Conservation (phyloP, 1,140 invertebrate species). For the Bombus breviceps region DNA sequence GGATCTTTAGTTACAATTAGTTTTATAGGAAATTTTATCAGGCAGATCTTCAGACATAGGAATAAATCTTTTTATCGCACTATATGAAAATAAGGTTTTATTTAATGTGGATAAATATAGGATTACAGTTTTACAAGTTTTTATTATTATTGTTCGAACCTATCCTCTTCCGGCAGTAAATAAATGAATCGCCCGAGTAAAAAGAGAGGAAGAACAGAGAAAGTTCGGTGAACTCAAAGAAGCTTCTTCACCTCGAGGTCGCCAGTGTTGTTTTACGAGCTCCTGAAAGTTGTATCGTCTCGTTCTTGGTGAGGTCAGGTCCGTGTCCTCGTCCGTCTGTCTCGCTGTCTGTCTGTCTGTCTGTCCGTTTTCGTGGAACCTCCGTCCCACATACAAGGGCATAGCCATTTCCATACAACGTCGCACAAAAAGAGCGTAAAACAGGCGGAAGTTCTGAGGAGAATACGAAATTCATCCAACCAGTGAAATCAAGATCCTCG, state of each 20-base stretch:
- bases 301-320: conserved; percentile 49
- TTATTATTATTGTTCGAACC: neutral
- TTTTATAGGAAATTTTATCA: neutral
- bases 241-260: conserved; percentile 39
- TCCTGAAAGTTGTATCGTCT: conserved; percentile 7
- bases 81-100: neutral
- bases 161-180: neutral
- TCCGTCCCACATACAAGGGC: neutral
- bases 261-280: conserved; percentile 25
- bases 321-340: conserved; percentile 70
- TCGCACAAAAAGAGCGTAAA: conserved; percentile 4
- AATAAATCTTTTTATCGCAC: neutral
- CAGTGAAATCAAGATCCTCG: neutral
- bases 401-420: conserved; percentile 26
- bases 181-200: neutral
- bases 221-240: conserved; percentile 27
- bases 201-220: conserved; percentile 23
- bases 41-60: neutral
- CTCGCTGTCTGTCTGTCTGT: neutral
- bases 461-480: conserved; percentile 24
- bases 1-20: neutral
- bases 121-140: no score
- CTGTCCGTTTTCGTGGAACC: neutral
- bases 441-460: neutral
- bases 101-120: neutral